These are phyloP conservation scores for Vespertilio murinus DNA, from an alignment of 2,797 vertebrate genomes.

Conservation along the genomic window DNA sequence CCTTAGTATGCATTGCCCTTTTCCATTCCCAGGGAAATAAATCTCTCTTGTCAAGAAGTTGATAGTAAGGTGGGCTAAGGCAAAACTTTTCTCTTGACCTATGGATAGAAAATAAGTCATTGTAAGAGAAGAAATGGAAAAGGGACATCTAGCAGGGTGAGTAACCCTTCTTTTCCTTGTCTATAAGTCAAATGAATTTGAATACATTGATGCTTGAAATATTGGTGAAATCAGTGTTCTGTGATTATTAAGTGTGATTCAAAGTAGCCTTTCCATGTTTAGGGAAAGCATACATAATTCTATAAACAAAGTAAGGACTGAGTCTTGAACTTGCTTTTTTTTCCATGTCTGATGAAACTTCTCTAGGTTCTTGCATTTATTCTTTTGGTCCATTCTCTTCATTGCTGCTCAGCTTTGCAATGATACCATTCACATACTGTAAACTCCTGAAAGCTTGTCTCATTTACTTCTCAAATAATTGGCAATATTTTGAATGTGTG, in stretches of 20 bases:
- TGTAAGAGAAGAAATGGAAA: conserved; percentile 70
- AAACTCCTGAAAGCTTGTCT: background rate
- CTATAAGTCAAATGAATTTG: conserved; percentile 52
- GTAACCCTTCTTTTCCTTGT: conserved; percentile 58
- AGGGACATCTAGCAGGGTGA: conserved; percentile 54
- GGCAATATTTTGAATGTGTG: background rate
- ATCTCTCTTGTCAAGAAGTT: conserved; percentile 69
- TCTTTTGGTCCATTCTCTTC: background rate
- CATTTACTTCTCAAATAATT: background rate
- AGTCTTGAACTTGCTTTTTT: background rate
- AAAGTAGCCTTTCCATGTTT: background rate
- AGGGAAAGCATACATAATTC: background rate
- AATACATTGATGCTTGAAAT: background rate
- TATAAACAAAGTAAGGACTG: background rate
- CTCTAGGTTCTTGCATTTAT: background rate
- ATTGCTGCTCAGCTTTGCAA: background rate
- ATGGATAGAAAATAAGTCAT: conserved; percentile 70
- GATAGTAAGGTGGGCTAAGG: conserved; percentile 64
- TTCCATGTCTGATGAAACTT: background rate
- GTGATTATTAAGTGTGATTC: conserved; percentile 22
- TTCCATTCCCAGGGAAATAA: conserved; percentile 66
- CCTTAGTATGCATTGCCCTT: conserved; percentile 61
- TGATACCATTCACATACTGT: background rate
- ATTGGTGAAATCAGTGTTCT: background rate
- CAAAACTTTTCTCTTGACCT: conserved; percentile 73